These are phyloP conservation scores for Romanogobio albipinnatus DNA, from an alignment of 2,113 vertebrate genomes.

Conservation along the genomic window DNA sequence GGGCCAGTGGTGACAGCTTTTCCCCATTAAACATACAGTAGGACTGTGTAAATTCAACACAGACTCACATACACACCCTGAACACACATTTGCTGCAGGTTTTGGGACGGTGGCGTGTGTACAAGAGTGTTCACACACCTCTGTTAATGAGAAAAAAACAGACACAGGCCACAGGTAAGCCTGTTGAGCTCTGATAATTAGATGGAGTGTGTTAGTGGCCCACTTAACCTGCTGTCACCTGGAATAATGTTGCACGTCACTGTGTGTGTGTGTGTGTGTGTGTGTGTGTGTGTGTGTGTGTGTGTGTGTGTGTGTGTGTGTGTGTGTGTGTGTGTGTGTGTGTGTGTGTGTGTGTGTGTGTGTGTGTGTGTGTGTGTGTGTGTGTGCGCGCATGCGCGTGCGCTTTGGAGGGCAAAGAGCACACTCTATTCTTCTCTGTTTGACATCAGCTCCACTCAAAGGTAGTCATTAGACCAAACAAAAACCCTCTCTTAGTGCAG, in stretches of 20 bases:
- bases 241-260: constrained; percentile 44
- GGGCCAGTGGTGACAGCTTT: constrained; percentile 90
- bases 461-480: constrained; percentile 53
- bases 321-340: not conserved
- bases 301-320: not conserved
- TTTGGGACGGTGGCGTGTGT: constrained; percentile 21
- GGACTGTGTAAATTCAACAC: constrained; percentile 89
- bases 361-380: not conserved
- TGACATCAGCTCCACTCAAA: constrained; percentile 49
- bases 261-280: not conserved
- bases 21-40: constrained; percentile 98
- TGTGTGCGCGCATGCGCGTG: no score
- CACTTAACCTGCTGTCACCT: constrained; percentile 60
- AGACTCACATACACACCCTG: constrained; percentile 51
- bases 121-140: not conserved
- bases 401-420: constrained; percentile 29
- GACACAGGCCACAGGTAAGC: constrained; percentile 51
- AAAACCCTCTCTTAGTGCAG: constrained; percentile 42
- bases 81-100: constrained; percentile 32
- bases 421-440: constrained; percentile 36
- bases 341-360: not conserved
- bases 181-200: constrained; percentile 54
- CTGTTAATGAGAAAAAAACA: constrained; percentile 49
- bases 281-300: no score
- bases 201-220: constrained; percentile 51